Conservation (phyloP, 2,113 vertebrate species). For the Delphinapterus leucas region DNA sequence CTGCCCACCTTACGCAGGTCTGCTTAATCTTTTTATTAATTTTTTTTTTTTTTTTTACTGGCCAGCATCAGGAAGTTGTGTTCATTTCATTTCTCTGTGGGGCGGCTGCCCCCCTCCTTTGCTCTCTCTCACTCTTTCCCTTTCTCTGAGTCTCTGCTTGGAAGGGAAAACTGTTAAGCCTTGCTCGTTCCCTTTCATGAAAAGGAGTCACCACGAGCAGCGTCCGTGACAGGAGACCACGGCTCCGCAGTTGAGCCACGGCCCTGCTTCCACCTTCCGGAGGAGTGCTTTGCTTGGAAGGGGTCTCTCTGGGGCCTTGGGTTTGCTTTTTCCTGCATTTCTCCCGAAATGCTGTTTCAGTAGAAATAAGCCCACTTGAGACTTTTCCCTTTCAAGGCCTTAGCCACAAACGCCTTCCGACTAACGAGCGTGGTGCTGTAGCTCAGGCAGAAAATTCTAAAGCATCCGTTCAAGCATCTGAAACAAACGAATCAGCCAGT, state of each 20-base stretch:
- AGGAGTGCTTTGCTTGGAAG: conserved; percentile 72
- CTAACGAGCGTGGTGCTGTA: conserved; percentile 75
- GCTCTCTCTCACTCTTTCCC: conserved; percentile 54
- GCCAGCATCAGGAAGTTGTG: conserved; percentile 70
- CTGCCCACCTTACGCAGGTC: conserved; percentile 53
- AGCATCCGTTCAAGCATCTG: conserved; percentile 82
- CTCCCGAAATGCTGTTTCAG: conserved; percentile 77
- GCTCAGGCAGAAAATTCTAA: conserved; percentile 76
- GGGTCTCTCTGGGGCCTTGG: conserved; percentile 72
- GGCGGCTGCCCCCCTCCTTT: conserved; percentile 33
- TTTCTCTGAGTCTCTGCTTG: conserved; percentile 74
- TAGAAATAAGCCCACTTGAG: conserved; percentile 73
- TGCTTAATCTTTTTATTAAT: conserved; percentile 49
- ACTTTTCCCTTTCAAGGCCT: conserved; percentile 77
- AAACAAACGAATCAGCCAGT: conserved; percentile 79
- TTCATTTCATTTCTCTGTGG: conserved; percentile 68
- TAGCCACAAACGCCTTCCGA: conserved; percentile 77
- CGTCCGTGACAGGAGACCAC: conserved; percentile 37
- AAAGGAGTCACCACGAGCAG: conserved; percentile 61
- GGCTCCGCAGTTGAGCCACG: conserved; percentile 60
- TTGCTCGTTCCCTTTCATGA: conserved; percentile 42
- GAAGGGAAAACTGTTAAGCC: conserved; percentile 52
- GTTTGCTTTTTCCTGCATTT: conserved; percentile 73
- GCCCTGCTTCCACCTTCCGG: conserved; percentile 63
- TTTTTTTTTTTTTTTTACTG: conserved; percentile 41